phyloP scores from a whole-genome alignment of 2,113 vertebrate species.

The Murina feae region DNA sequence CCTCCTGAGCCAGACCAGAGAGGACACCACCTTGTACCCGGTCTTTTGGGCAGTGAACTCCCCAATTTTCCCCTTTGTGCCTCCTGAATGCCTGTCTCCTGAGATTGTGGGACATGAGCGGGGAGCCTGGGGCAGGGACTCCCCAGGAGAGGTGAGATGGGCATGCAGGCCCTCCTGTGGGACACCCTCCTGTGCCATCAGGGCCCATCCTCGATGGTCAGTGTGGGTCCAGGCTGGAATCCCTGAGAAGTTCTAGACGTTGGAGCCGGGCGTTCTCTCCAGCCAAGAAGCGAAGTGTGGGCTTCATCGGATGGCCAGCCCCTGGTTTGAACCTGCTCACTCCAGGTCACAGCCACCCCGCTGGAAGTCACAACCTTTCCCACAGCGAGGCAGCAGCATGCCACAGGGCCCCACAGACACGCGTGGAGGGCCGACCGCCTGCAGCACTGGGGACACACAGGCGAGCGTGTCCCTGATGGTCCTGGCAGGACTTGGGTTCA shows the following conservation, averaged over 20 bases:
- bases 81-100: neutral
- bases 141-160: neutral
- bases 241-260: neutral
- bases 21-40: neutral
- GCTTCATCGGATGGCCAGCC: neutral
- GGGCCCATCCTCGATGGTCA: neutral
- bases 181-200: neutral
- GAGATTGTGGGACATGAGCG: neutral
- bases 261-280: neutral
- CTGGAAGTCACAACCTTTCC: neutral
- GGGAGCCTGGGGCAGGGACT: rapidly evolving
- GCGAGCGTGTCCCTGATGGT: neutral
- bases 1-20: neutral
- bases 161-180: no score
- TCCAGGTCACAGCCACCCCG: rapidly evolving
- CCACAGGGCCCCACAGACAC: neutral
- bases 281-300: rapidly evolving
- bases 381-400: neutral
- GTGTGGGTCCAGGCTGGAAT: neutral
- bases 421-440: neutral
- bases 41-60: neutral
- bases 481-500: neutral
- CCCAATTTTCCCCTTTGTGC: neutral
- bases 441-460: no score
- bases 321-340: neutral